Evolutionary conservation across 2,888 invertebrate genomes (phyloP).

Genomic region (Gymnosoma rotundatum): DNA sequence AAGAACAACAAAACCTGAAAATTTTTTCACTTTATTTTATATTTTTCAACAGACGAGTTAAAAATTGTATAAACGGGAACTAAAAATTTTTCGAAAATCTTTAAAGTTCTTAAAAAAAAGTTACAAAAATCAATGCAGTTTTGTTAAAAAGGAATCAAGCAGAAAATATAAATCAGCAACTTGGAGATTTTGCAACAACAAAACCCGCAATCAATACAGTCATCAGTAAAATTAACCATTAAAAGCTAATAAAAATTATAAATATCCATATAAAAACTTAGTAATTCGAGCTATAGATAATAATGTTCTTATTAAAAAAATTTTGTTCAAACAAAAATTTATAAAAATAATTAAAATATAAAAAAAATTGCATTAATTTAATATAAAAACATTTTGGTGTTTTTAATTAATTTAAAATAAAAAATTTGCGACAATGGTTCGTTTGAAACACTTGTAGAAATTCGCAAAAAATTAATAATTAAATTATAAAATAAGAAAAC

Average conservation of each 20-base stretch:
- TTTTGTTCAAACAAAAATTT: no score
- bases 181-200: no score
- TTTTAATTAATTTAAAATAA: background rate
- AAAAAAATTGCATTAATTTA: background rate
- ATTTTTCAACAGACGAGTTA: conserved; percentile 37
- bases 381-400: background rate
- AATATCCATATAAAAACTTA: no score
- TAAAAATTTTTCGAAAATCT: background rate
- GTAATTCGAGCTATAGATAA: no score
- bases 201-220: no score
- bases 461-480: background rate
- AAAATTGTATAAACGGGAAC: background rate
- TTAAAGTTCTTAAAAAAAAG: background rate
- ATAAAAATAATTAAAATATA: no score
- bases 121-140: no score
- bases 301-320: no score
- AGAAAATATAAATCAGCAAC: no score
- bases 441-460: conserved; percentile 78
- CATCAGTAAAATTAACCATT: no score
- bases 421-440: conserved; percentile 75
- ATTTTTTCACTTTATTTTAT: conserved; percentile 59
- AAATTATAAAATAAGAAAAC: background rate
- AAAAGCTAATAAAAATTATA: no score
- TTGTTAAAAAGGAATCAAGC: no score
- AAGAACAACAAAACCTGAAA: conserved; percentile 3